phyloP scores from a whole-genome alignment of 2,797 vertebrate genomes.

The Phataginus tricuspis region DNA sequence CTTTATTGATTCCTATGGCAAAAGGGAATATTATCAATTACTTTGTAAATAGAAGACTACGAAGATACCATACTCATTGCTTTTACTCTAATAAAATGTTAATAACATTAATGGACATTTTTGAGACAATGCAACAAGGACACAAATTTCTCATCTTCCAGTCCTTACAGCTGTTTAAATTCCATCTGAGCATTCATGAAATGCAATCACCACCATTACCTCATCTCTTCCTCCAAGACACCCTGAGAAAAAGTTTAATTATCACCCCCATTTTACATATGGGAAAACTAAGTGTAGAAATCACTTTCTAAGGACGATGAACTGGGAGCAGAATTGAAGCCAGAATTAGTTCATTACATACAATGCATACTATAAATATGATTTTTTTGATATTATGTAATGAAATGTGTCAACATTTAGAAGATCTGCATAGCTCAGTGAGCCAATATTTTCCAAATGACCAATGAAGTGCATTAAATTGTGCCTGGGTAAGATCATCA shows the following conservation, averaged over 20 bases:
- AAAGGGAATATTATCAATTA: conserved; percentile 27
- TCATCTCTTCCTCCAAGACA: background rate
- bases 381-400: background rate
- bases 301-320: background rate
- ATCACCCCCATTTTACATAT: background rate
- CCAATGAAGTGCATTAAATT: background rate
- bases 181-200: background rate
- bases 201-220: background rate
- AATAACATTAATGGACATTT: background rate
- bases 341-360: conserved; percentile 19
- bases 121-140: conserved; percentile 10
- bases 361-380: background rate
- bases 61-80: conserved; percentile 8
- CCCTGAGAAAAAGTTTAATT: background rate
- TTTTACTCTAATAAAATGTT: conserved; percentile 15
- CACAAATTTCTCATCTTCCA: background rate
- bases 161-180: background rate
- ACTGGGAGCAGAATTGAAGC: background rate
- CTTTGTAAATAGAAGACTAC: background rate
- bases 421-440: background rate
- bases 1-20: background rate
- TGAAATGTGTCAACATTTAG: background rate
- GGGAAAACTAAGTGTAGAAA: conserved; percentile 3
- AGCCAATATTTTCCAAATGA: background rate
- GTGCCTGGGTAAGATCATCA: background rate